These are phyloP conservation scores for Ruditapes philippinarum DNA, from an alignment of 1,140 invertebrate genomes.

Conservation along the genomic window DNA sequence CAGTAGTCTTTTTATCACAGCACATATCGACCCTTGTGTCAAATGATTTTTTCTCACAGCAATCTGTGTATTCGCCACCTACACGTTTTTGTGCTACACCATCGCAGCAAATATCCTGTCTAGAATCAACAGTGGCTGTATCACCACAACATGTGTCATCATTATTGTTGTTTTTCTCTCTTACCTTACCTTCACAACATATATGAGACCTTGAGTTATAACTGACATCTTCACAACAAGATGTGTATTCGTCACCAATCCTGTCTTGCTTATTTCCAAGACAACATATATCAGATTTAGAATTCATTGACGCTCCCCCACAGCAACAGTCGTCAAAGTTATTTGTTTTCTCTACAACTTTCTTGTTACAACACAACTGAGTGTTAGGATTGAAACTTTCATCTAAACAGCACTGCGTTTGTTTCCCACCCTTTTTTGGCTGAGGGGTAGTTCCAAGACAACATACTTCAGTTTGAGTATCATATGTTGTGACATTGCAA, in stretches of 20 bases:
- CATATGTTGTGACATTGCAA: conserved; percentile 21
- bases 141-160: conserved; percentile 50
- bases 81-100: not conserved
- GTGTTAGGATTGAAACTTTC: not conserved
- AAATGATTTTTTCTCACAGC: conserved; percentile 35
- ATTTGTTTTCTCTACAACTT: not conserved
- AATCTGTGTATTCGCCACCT: conserved; percentile 21
- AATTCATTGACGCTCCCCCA: conserved; percentile 45
- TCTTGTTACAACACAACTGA: conserved; percentile 29
- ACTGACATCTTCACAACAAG: conserved; percentile 46
- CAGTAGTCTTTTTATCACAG: not conserved
- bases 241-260: conserved; percentile 2
- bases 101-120: conserved; percentile 35
- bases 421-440: not conserved
- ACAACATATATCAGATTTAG: conserved; percentile 39
- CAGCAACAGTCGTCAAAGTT: conserved; percentile 51
- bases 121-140: not conserved
- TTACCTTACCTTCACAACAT: conserved; percentile 42
- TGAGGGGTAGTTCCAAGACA: conserved; percentile 25
- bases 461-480: conserved; percentile 25
- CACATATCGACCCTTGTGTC: conserved; percentile 29
- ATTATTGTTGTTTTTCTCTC: conserved; percentile 4
- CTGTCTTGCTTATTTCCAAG: conserved; percentile 7
- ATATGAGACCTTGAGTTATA: conserved; percentile 2
- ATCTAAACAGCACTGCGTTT: conserved; percentile 26